A percentile compares a stretch with the other conserved stretches of the same genome.
Evolutionary conservation across 1,140 invertebrate species (phyloP).

Genomic region (Drosophila teissieri): DNA sequence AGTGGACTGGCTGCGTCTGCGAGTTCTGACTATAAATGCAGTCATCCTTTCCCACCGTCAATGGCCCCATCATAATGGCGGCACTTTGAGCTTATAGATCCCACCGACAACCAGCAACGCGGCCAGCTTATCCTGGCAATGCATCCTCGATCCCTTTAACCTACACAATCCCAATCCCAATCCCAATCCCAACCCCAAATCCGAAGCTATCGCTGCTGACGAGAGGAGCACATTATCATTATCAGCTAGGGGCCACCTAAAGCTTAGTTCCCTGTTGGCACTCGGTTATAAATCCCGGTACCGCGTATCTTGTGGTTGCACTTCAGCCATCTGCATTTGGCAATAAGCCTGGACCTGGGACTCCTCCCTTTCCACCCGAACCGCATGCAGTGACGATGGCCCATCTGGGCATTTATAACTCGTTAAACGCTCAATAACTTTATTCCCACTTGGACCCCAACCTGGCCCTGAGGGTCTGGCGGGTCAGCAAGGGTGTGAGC

Average conservation of each 20-base stretch:
- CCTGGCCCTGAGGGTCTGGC: constrained; percentile 11
- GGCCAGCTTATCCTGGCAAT: constrained; percentile 54
- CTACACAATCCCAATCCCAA: neutral
- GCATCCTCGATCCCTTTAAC: constrained; percentile 31
- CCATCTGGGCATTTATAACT: constrained; percentile 67
- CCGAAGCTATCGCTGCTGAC: constrained; percentile 43
- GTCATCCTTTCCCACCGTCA: constrained; percentile 45
- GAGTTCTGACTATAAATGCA: constrained; percentile 52
- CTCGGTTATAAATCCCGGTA: constrained; percentile 67
- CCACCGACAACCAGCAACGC: constrained; percentile 52
- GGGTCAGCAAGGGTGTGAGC: constrained; percentile 40
- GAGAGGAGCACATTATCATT: constrained; percentile 77
- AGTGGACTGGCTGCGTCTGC: constrained; percentile 47
- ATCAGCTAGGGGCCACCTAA: constrained; percentile 55
- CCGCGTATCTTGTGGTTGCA: constrained; percentile 61
- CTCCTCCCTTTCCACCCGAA: constrained; percentile 8
- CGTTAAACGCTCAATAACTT: constrained; percentile 79
- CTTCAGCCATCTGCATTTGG: constrained; percentile 55
- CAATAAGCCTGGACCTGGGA: constrained; percentile 13
- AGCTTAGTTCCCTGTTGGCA: constrained; percentile 59
- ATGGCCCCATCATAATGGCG: constrained; percentile 68
- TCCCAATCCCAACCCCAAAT: neutral
- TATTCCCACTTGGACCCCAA: constrained; percentile 40
- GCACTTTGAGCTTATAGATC: constrained; percentile 72
- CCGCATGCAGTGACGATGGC: constrained; percentile 36